These are phyloP conservation scores for Drosophila neotestacea DNA, from an alignment of 2,888 invertebrate genomes.

Conservation along the genomic window DNA sequence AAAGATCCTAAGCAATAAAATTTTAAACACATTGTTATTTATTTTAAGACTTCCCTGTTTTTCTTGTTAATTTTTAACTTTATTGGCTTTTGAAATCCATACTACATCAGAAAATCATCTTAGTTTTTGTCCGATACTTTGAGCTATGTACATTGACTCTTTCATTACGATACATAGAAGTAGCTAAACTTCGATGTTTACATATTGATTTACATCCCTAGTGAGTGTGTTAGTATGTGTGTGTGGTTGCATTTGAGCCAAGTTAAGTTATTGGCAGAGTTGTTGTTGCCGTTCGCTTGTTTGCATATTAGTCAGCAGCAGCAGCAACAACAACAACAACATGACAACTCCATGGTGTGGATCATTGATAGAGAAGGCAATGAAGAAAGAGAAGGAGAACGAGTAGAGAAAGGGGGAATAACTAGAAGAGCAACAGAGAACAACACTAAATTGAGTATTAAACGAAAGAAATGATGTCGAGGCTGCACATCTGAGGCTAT, in stretches of 20 bases:
- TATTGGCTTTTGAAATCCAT: no score
- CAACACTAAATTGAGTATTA: conserved; percentile 79
- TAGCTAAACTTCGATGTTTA: no score
- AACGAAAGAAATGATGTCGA: conserved; percentile 76
- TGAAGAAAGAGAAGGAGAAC: not conserved
- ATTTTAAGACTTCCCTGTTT: no score
- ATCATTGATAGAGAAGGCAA: conserved; percentile 4
- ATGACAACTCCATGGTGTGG: not conserved
- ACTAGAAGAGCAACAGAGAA: conserved; percentile 25
- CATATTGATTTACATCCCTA: no score
- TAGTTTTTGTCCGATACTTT: no score
- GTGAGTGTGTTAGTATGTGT: conserved; percentile 20
- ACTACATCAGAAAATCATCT: no score
- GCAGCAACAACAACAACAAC: conserved; percentile 21
- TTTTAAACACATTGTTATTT: no score
- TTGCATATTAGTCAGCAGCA: conserved; percentile 76
- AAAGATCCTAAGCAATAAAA: no score
- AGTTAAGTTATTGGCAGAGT: conserved; percentile 76
- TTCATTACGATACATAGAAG: no score
- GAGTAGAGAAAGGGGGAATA: not conserved
- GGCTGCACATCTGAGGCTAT: conserved; percentile 77
- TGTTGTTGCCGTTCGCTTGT: conserved; percentile 67
- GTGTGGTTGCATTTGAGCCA: conserved; percentile 67
- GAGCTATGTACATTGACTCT: no score
- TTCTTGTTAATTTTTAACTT: no score